Evolutionary conservation across 2,797 vertebrate genomes (phyloP).

Genomic region (Oreonectes daqikongensis): DNA sequence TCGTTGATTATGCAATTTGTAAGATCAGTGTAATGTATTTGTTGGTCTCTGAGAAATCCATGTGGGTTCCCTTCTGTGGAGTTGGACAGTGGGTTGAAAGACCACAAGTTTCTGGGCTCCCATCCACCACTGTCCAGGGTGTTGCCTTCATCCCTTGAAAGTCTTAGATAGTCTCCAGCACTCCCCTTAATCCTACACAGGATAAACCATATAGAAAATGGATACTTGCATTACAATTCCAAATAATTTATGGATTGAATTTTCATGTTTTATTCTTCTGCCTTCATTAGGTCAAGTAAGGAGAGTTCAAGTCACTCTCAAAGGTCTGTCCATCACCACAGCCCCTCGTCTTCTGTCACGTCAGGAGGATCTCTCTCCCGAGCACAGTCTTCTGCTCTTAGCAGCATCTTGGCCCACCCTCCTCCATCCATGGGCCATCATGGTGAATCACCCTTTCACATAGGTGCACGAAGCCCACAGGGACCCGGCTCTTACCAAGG

Average conservation of each 20-base stretch:
- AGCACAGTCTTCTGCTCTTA: constrained; percentile 86
- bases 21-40: neutral
- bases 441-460: constrained; percentile 76
- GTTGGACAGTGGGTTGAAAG: neutral
- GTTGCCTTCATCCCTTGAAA: neutral
- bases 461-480: constrained; percentile 71
- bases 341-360: constrained; percentile 92
- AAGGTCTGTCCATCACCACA: constrained; percentile 88
- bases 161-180: neutral
- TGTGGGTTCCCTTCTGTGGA: neutral
- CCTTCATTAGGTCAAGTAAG: constrained; percentile 83
- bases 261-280: constrained; percentile 11
- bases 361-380: constrained; percentile 90
- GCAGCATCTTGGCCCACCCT: constrained; percentile 79
- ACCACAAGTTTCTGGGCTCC: neutral
- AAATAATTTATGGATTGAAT: neutral
- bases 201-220: no score
- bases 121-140: neutral
- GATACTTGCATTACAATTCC: neutral
- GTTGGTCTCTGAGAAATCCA: neutral
- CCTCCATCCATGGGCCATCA: constrained; percentile 75
- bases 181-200: neutral
- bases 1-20: neutral
- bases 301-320: constrained; percentile 83
- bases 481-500: constrained; percentile 70